A percentile compares a stretch with the other conserved stretches of the same genome.
Conservation (phyloP, 2,113 vertebrate genomes). For the Rhinolophus sinicus region DNA sequence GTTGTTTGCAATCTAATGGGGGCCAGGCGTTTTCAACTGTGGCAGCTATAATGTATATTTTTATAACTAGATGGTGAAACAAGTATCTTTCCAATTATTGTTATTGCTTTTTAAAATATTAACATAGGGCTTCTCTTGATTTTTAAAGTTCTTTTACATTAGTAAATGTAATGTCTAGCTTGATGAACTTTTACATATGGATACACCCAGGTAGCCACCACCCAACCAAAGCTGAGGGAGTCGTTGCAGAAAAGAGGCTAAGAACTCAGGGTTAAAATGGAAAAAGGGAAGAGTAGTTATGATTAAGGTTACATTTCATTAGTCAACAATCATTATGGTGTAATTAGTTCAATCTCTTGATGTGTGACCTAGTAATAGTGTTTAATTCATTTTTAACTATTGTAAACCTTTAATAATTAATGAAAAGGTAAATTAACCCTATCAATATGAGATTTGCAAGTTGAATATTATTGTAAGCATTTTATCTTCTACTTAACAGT, state of each 20-base stretch:
- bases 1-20: neutral
- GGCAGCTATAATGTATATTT: neutral
- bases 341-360: constrained; percentile 14
- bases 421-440: constrained; percentile 52
- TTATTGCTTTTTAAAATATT: neutral
- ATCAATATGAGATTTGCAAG: neutral
- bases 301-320: neutral
- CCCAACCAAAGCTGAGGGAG: neutral
- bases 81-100: neutral
- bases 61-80: neutral
- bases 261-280: neutral
- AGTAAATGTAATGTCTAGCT: neutral
- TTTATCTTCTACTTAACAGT: neutral
- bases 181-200: neutral
- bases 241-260: neutral
- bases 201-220: neutral
- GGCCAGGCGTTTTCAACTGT: neutral
- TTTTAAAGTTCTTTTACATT: constrained; percentile 23
- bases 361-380: neutral
- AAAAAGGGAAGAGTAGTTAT: neutral
- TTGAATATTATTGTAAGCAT: constrained; percentile 31
- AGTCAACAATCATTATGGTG: neutral
- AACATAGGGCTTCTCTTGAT: neutral
- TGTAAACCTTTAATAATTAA: constrained; percentile 35
- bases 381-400: constrained; percentile 46